phyloP scores from a whole-genome alignment of 2,113 vertebrate species.

The Pelecanus crispus region DNA sequence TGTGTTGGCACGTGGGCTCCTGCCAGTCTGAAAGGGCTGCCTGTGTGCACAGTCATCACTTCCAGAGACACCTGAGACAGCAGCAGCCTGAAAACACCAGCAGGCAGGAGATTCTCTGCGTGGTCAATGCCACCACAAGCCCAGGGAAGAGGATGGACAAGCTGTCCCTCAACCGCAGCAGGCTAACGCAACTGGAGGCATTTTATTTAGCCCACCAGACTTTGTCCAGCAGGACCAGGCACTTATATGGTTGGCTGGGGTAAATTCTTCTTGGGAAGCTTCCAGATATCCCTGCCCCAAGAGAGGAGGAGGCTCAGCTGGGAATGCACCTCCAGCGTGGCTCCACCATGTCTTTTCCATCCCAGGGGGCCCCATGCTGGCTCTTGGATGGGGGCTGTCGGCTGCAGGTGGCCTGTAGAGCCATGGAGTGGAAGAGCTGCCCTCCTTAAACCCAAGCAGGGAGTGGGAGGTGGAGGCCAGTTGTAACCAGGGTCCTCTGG shows the following conservation, averaged over 20 bases:
- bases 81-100: neutral
- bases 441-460: neutral
- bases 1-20: neutral
- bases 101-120: neutral
- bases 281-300: neutral
- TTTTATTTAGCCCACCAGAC: neutral
- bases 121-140: neutral
- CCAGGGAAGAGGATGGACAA: neutral
- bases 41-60: too few species aligned
- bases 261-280: neutral
- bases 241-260: neutral
- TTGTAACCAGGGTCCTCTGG: neutral
- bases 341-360: neutral
- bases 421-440: neutral
- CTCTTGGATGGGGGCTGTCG: neutral
- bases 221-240: neutral
- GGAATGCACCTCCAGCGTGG: neutral
- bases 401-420: neutral
- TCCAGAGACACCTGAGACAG: neutral
- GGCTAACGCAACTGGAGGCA: accelerated
- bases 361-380: accelerated
- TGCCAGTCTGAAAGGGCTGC: neutral
- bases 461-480: neutral
- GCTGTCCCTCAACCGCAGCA: neutral
- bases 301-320: neutral